Evolutionary conservation across 2,888 invertebrate species (phyloP), one percentile per base, ranked within the genome.

Genomic region (Antheraea yamamai): DNA sequence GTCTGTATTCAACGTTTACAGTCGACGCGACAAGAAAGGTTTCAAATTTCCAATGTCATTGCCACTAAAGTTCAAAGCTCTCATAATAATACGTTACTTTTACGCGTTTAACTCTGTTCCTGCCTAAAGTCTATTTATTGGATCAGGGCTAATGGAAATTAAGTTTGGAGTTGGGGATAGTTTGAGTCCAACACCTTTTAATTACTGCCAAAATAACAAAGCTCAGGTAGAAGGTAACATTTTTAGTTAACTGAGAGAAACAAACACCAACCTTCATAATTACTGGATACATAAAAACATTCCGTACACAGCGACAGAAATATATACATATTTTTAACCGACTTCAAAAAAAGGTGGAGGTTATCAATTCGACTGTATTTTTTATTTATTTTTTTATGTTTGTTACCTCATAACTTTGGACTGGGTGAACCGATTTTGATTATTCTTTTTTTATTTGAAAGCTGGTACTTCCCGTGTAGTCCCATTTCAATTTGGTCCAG

Each of bases 1-100:
- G 20, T 55, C 16, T 55, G n/a, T 23, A 8, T 23, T 23, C 23
- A 12, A 10, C 61, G 23, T 14, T 66, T 66, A 6, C 64, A 66
- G 30, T 30, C 64, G 26, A 26, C 64, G 64, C 20, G 30, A 16
- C 12, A 30, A 12, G 61, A 61, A 10, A 66, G 6, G 10, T 66
- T 30, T 30, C 26, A 4, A 4, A 66, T 30, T 30, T 26, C 64
- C 18, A 30, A 66, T 30, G 64, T 66, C 64, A 66, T 30, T 66
- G 64, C 16, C 64, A 66, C 64, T 30, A 66, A 66, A 66, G 64
- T 66, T 66, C 64, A 66, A 66, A 30, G 30, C 16, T 30, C 64
- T 64, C 26, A 26, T 26, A 26, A 64, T 23, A 64, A 16, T 10
- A 26, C 23, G 64, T 23, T 47, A 47, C 12, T 47, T 64, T 66